Base-by-base conservation (phyloP, 2,888 invertebrate genomes). In the Mellilla xanthometata region DNA sequence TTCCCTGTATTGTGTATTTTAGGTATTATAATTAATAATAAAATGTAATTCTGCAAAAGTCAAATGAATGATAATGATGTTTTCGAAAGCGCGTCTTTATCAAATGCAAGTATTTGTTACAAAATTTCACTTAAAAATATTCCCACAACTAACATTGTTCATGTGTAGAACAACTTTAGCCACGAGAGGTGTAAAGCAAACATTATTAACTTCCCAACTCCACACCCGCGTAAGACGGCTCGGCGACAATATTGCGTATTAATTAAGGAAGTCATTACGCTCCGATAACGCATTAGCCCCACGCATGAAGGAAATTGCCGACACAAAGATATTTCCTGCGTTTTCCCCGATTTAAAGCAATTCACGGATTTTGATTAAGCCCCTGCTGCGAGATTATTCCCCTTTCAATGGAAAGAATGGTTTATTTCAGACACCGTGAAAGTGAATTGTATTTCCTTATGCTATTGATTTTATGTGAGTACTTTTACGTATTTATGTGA, bases 291-390 rank as follows among this genome's bases (percentile, higher is more conserved):
- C 77, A 86, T 86, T 84, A 84, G 78, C 76, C 74, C 69, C 83
- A 85, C 87, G 86, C 86, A 83, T 76, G 83, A 73, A 79, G 85
- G 82, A 88, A 89, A 88, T 87, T 85, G 81, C 77, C 82, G 72
- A 65, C 85, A 87, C 89, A 89, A 88, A 79, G 84, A 83, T 85
- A 85, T 88, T 85, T 87, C 89, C 89, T 85, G 83, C 86, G 86
- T 87, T 88, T 89, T 88, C 86, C 83, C 79, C 80, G 87, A 87
- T 89, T 88, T 89, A 89, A 88, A 89, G 87, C 88, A 87, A 88
- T 88, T 87, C 89, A 80, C 80, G 76, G 85, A 87, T 88, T 88
- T 82, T 89, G 89, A 88, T 89, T 88, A 88, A 88, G 79, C 86
- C 72, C 87, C 87, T 79, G 86, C 85, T 84, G 88, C 78, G 79